Evolutionary conservation across 2,888 invertebrate species (phyloP).

Genomic region (Melipona beecheii): DNA sequence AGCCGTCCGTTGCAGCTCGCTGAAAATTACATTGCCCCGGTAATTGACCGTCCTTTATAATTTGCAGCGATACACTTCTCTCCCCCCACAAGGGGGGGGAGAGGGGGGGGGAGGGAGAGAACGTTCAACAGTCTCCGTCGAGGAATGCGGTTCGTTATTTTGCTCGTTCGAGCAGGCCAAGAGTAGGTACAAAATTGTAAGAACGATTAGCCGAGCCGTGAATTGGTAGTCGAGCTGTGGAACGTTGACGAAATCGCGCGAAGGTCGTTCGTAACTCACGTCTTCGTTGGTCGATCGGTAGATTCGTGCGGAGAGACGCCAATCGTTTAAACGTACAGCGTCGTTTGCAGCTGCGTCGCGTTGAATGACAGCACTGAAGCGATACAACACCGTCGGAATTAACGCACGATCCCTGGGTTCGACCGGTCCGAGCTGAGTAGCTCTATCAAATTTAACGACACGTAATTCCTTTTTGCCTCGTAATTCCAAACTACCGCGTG

Average conservation of each 20-base stretch:
- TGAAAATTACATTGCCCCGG: slow-evolving; percentile 35
- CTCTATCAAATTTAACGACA: background rate
- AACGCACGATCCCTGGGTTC: no score
- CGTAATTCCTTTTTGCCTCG: background rate
- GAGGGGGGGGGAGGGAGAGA: no score
- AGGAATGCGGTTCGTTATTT: background rate
- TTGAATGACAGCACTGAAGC: slow-evolving; percentile 36
- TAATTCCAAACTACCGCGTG: background rate
- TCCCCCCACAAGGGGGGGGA: no score
- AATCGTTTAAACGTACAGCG: slow-evolving; percentile 61
- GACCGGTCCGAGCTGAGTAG: no score
- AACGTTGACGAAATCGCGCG: slow-evolving; percentile 61
- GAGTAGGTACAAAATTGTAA: slow-evolving; percentile 1
- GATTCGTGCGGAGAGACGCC: slow-evolving; percentile 16
- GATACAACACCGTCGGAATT: background rate
- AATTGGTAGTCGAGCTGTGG: slow-evolving; percentile 35
- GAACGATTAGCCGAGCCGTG: slow-evolving; percentile 24
- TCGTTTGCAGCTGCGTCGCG: slow-evolving; percentile 52
- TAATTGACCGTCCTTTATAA: slow-evolving; percentile 38
- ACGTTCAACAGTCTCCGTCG: background rate
- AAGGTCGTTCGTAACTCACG: slow-evolving; percentile 59
- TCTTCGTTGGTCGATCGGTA: slow-evolving; percentile 47
- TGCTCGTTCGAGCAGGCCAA: background rate
- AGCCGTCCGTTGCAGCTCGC: slow-evolving; percentile 19
- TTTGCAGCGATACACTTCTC: slow-evolving; percentile 16